A percentile compares a stretch with the other conserved stretches of the same genome.
Conservation (phyloP, 2,113 vertebrate genomes). For the Heliornis fulica region DNA sequence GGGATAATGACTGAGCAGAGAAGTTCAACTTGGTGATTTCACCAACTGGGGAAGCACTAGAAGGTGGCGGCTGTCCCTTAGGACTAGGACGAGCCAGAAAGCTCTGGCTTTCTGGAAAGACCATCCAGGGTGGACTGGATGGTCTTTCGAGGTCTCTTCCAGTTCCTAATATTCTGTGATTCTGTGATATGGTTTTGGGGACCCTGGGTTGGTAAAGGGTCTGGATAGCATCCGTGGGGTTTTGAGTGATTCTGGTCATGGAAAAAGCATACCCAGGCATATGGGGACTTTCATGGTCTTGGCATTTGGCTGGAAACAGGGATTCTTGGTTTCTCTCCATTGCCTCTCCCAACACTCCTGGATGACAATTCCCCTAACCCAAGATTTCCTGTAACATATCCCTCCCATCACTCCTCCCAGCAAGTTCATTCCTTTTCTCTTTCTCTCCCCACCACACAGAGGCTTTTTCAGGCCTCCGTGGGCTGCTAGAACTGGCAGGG, state of each 20-base stretch:
- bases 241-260: background rate
- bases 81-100: background rate
- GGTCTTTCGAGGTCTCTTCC: too few relatives aligned
- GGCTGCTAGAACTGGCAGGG: background rate
- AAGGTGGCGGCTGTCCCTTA: background rate
- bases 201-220: background rate
- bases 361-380: background rate
- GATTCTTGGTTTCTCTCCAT: background rate
- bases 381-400: background rate
- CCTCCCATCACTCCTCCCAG: background rate
- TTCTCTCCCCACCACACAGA: background rate
- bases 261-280: background rate
- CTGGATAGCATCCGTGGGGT: background rate
- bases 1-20: too few relatives aligned
- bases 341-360: background rate
- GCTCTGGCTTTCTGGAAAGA: too few relatives aligned
- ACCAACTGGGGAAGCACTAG: background rate
- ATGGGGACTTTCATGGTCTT: background rate
- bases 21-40: background rate
- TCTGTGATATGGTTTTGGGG: background rate
- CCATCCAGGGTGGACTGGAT: too few relatives aligned
- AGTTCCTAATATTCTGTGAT: too few relatives aligned
- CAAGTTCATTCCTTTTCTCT: background rate
- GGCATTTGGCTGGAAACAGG: background rate
- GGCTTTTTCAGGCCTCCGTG: background rate